Percentiles rank a stretch among this genome's conserved stretches.
Evolutionary conservation across 2,797 vertebrate genomes (phyloP).

Genomic region (Notolepis coatsorum): DNA sequence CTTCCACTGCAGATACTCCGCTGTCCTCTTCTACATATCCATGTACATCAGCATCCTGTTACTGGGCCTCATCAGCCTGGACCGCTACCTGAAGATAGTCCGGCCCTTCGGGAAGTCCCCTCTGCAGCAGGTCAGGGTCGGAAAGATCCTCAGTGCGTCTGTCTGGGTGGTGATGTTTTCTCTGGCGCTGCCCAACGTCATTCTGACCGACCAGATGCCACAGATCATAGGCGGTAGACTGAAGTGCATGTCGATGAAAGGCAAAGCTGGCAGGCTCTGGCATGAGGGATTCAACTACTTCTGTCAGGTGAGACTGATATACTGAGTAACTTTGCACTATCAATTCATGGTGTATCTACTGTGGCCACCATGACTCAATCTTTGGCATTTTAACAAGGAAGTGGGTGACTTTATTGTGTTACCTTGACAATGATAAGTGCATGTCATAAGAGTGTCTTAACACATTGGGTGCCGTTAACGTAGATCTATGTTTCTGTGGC

Average conservation of each 20-base stretch:
- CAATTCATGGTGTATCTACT: no score
- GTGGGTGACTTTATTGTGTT: no score
- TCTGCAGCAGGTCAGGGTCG: constrained; percentile 80
- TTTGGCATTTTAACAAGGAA: no score
- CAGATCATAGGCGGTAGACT: neutral
- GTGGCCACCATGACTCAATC: no score
- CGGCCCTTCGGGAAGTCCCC: constrained; percentile 78
- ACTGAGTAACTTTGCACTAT: no score
- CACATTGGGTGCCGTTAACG: no score
- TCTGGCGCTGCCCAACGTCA: constrained; percentile 87
- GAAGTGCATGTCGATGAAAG: constrained; percentile 87
- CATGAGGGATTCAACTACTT: constrained; percentile 88
- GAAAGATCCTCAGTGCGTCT: constrained; percentile 77
- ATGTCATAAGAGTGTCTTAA: no score
- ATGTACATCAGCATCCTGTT: constrained; percentile 94
- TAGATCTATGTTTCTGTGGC: no score
- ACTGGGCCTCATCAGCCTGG: constrained; percentile 92
- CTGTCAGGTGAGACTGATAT: constrained; percentile 80
- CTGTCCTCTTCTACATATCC: constrained; percentile 91
- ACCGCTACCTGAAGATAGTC: constrained; percentile 94
- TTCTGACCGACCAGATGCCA: constrained; percentile 81
- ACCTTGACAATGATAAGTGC: no score
- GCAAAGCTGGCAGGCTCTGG: constrained; percentile 82
- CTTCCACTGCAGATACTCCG: constrained; percentile 89
- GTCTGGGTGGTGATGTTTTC: constrained; percentile 83